These are phyloP conservation scores for Acleris emargana DNA, from an alignment of 2,888 invertebrate species.

Conservation along the genomic window DNA sequence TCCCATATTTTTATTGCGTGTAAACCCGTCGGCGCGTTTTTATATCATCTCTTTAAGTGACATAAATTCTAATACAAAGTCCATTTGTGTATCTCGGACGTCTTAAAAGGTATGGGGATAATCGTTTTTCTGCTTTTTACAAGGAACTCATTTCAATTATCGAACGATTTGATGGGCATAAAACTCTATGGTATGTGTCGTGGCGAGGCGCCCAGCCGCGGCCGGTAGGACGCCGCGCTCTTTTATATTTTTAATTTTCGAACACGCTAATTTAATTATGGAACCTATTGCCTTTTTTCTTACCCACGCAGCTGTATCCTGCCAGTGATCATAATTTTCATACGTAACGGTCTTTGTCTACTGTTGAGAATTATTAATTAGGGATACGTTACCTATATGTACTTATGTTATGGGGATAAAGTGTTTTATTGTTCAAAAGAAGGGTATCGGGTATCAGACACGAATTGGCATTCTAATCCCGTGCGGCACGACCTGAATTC, in stretches of 20 bases:
- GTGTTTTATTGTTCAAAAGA: neutral
- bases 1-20: constrained; percentile 83
- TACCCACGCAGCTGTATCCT: constrained; percentile 72
- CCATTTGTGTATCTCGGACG: constrained; percentile 84
- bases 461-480: constrained; percentile 17
- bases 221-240: constrained; percentile 66
- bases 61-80: constrained; percentile 84
- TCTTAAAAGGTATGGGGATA: constrained; percentile 82
- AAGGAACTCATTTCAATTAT: constrained; percentile 84
- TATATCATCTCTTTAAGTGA: constrained; percentile 82
- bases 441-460: neutral
- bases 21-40: constrained; percentile 82
- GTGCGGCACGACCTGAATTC: constrained; percentile 10
- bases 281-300: constrained; percentile 61
- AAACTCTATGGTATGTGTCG: constrained; percentile 78
- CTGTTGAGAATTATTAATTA: constrained; percentile 25
- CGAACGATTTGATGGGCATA: constrained; percentile 80
- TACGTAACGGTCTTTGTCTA: constrained; percentile 59
- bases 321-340: constrained; percentile 64
- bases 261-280: constrained; percentile 82
- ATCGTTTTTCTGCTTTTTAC: constrained; percentile 83
- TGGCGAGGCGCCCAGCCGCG: constrained; percentile 75
- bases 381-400: neutral
- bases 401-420: neutral
- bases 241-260: constrained; percentile 66